phyloP scores from a whole-genome alignment of 2,888 invertebrate species.

The Lingula anatina region DNA sequence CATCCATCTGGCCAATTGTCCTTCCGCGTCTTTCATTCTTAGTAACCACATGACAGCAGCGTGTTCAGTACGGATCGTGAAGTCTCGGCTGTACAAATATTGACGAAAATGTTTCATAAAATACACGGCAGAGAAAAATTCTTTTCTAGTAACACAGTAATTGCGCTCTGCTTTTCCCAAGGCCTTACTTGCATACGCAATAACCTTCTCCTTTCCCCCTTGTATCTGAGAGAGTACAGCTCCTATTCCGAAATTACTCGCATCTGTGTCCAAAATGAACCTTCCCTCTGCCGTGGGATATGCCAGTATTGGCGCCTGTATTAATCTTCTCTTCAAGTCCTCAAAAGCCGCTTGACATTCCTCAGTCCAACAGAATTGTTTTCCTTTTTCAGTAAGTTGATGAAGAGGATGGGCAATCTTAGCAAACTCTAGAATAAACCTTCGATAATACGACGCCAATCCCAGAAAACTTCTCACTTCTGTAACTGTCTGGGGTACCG shows the following conservation, averaged over 20 bases:
- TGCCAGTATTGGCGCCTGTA: constrained; percentile 8
- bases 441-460: too few relatives aligned
- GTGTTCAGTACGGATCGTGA: neutral
- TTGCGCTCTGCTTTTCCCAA: too few relatives aligned
- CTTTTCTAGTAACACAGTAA: too few relatives aligned
- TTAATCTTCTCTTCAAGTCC: constrained; percentile 2
- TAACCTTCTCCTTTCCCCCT: constrained; percentile 7
- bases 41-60: neutral
- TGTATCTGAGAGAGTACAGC: constrained; percentile 12
- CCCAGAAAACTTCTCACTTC: too few relatives aligned
- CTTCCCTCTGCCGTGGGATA: constrained; percentile 6
- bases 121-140: too few relatives aligned
- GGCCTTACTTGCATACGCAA: too few relatives aligned
- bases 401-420: too few relatives aligned
- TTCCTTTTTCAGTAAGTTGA: too few relatives aligned
- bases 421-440: too few relatives aligned
- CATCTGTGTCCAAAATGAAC: too few relatives aligned
- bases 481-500: too few relatives aligned
- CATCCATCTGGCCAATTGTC: constrained; percentile 5
- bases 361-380: constrained; percentile 9
- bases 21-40: neutral
- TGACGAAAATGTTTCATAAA: too few relatives aligned
- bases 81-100: neutral
- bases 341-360: constrained; percentile 7
- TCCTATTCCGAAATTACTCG: constrained; percentile 1